phyloP scores from a whole-genome alignment of 2,797 vertebrate genomes.

The Parotocinclus haroldoi region DNA sequence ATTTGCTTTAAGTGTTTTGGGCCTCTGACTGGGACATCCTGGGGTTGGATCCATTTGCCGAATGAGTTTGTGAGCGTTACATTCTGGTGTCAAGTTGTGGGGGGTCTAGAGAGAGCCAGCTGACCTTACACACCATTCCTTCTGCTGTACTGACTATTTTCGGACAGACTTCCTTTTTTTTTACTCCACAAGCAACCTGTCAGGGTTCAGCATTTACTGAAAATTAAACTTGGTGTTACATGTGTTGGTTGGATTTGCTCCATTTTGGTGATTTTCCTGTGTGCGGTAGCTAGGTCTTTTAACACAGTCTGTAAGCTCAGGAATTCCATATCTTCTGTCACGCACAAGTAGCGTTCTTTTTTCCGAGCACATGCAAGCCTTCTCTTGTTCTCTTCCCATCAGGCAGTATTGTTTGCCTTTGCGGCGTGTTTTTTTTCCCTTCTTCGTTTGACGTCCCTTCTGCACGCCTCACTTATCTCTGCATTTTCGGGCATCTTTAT shows the following conservation, averaged over 20 bases:
- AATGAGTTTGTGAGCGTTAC: conserved; percentile 25
- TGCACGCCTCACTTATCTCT: conserved; percentile 49
- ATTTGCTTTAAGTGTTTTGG: conserved; percentile 7
- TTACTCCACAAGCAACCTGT: conserved; percentile 22
- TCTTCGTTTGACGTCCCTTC: conserved; percentile 45
- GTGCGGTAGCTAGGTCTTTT: conserved; percentile 42
- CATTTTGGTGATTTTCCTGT: conserved; percentile 6
- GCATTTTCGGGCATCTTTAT: conserved; percentile 70
- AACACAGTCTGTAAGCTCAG: conserved; percentile 45
- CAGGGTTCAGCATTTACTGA: conserved; percentile 2
- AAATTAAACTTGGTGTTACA: neutral
- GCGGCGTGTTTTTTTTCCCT: conserved; percentile 22
- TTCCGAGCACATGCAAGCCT: conserved; percentile 46
- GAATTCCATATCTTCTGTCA: conserved; percentile 56
- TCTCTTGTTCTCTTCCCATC: conserved; percentile 46
- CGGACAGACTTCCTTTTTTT: conserved; percentile 8
- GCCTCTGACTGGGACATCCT: conserved; percentile 5
- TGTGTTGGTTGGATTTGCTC: no score
- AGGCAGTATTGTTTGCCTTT: conserved; percentile 44
- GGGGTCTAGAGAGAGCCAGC: conserved; percentile 26
- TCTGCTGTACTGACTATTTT: conserved; percentile 31
- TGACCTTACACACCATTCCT: conserved; percentile 32
- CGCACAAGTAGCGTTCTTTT: conserved; percentile 48
- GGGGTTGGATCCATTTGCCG: conserved; percentile 1
- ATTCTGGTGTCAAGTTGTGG: conserved; percentile 27